These are phyloP conservation scores for Fopius arisanus DNA, from an alignment of 1,140 invertebrate species.

Conservation along the genomic window DNA sequence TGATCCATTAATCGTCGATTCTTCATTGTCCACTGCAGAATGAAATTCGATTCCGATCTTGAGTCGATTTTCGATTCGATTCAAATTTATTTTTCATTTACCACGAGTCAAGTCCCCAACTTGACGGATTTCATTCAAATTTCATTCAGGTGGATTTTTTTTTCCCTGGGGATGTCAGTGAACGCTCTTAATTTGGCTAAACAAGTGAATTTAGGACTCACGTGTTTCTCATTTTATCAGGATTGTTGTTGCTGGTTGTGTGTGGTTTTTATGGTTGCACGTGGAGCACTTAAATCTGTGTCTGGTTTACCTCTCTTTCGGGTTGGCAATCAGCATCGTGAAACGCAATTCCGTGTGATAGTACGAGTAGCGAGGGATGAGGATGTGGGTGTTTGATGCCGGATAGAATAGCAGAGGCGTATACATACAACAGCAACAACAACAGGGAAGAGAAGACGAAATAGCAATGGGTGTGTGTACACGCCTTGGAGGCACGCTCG, in stretches of 20 bases:
- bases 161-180: not conserved
- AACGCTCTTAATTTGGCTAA: not conserved
- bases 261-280: not conserved
- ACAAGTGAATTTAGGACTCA: not conserved
- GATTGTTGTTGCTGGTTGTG: not conserved
- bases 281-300: not conserved
- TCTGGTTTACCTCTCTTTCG: conserved; percentile 6
- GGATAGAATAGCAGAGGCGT: not conserved
- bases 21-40: too few relatives aligned
- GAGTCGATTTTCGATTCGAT: too few relatives aligned
- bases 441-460: not conserved
- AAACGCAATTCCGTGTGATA: conserved; percentile 1
- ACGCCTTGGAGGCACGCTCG: not conserved
- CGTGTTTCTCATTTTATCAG: not conserved
- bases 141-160: too few relatives aligned
- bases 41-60: too few relatives aligned
- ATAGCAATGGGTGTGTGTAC: not conserved
- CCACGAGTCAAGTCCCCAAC: too few relatives aligned
- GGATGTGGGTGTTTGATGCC: not conserved
- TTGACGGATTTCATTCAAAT: too few relatives aligned
- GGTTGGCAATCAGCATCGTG: not conserved
- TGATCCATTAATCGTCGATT: too few relatives aligned
- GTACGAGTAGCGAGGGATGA: not conserved
- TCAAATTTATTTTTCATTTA: too few relatives aligned
- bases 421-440: not conserved